These are phyloP conservation scores for Spea bombifrons DNA, from an alignment of 2,113 vertebrate species.

Conservation along the genomic window DNA sequence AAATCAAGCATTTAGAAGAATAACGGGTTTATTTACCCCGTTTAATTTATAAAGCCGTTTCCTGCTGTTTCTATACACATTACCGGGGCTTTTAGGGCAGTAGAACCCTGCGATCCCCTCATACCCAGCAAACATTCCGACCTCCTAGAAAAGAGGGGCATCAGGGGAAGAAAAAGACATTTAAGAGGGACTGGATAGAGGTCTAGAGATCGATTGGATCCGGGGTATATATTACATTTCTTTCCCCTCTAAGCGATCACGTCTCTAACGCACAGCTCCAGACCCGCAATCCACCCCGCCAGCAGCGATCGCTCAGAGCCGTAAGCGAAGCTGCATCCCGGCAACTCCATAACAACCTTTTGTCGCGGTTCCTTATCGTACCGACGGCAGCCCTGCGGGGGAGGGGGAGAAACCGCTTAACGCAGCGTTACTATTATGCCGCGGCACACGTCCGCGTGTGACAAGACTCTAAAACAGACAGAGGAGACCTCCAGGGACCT, in stretches of 20 bases:
- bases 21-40: too few species aligned
- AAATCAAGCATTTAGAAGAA: too few species aligned
- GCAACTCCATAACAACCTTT: conserved; percentile 59
- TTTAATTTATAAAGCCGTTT: too few species aligned
- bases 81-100: too few species aligned
- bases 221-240: too few species aligned
- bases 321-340: conserved; percentile 60
- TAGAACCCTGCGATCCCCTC: too few species aligned
- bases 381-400: conserved; percentile 48
- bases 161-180: too few species aligned
- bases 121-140: too few species aligned
- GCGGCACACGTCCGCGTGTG: conserved; percentile 52
- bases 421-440: conserved; percentile 47
- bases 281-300: conserved; percentile 48
- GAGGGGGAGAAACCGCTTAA: conserved; percentile 30
- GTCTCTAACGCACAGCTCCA: neutral
- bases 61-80: too few species aligned
- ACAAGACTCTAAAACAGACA: conserved; percentile 62
- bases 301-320: conserved; percentile 55
- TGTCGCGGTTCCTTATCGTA: conserved; percentile 60
- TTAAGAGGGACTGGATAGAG: too few species aligned
- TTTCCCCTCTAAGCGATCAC: neutral
- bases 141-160: too few species aligned
- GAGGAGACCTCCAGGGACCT: conserved; percentile 47
- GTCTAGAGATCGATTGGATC: too few species aligned